Base-by-base conservation (phyloP, 2,113 vertebrate species). In the Charadrius vociferus region DNA sequence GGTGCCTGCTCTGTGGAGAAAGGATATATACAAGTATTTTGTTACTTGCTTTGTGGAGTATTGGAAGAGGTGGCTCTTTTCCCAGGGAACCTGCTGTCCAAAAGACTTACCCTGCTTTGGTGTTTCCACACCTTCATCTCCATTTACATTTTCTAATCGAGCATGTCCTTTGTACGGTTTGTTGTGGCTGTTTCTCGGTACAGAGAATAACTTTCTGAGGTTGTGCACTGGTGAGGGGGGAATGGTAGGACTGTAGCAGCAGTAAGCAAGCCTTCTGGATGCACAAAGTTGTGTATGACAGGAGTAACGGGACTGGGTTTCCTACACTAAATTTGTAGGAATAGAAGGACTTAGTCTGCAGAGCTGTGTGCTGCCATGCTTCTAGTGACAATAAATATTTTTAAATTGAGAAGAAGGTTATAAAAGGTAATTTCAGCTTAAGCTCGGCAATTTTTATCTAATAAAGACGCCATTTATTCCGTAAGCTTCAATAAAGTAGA, bases 91-190 rank as follows among this genome's bases (percentile, higher is more conserved):
- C 43, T 56, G 19, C 14, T 67, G 12, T 61, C 56, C 45, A 12
- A 36, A 67, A 79, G 30, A 50, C 15, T 39, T 68, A 18, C 3
- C 4, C 16, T 81, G n/a, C 39, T 70, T n/a, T 43, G 22, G 11
- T n/a, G 13, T 71, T 88, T 59, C 26, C 34, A 14, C 62, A 82
- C 45, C 39, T 93, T 83, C 39, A 61, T 9, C 29, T 78, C 41
- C 37, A 0, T 22, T 14, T 77, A 21, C 0, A 0, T 37, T 59
- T 91, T 79, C 11, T 36, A 61, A 41, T 43, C 0, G 0, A 36
- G 19, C 43, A 49, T 30, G 9, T 30, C 14, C 12, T 95, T 77
- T 52, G 7, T 53, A 3, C 65, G 32, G 26, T n/a, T 61, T 47
- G 10, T 36, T 82, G 24, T 74, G 43, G 8, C 1, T 81, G 74